These are phyloP conservation scores for Rhopalosiphum nymphaeae DNA, from an alignment of 2,888 invertebrate species.

Conservation along the genomic window DNA sequence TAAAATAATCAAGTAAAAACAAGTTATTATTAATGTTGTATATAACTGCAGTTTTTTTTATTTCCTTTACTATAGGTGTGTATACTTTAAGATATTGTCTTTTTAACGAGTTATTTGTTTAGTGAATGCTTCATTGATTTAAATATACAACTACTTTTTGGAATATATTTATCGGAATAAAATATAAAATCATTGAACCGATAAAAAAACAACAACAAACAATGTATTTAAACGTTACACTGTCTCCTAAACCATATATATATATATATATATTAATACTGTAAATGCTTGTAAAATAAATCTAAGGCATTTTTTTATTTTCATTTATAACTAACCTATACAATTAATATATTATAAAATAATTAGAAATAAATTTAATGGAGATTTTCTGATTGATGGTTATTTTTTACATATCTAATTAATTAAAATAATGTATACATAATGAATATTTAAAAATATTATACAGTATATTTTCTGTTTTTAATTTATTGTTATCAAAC, in stretches of 20 bases:
- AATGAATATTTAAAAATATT: neutral
- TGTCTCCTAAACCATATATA: neutral
- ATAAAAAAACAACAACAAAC: neutral
- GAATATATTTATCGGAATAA: conserved; percentile 1
- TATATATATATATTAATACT: neutral
- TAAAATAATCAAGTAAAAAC: conserved; percentile 8
- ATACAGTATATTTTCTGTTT: neutral
- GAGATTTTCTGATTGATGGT: neutral
- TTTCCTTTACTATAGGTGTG: neutral
- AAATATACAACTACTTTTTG: conserved; percentile 4
- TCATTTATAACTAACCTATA: neutral
- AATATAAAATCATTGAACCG: conserved; percentile 30
- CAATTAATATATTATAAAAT: neutral
- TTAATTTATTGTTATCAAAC: conserved; percentile 8
- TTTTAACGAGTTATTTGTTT: conserved; percentile 32
- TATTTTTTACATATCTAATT: neutral
- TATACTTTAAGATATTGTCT: neutral
- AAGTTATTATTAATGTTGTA: neutral
- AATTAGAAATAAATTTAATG: neutral
- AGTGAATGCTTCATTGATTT: conserved; percentile 33
- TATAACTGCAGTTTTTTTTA: neutral
- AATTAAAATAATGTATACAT: neutral
- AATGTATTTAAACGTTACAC: conserved; percentile 12
- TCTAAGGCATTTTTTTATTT: neutral
- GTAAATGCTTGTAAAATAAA: neutral